Evolutionary conservation across 2,888 invertebrate species (phyloP).

Genomic region (Tetanocera ferruginea): DNA sequence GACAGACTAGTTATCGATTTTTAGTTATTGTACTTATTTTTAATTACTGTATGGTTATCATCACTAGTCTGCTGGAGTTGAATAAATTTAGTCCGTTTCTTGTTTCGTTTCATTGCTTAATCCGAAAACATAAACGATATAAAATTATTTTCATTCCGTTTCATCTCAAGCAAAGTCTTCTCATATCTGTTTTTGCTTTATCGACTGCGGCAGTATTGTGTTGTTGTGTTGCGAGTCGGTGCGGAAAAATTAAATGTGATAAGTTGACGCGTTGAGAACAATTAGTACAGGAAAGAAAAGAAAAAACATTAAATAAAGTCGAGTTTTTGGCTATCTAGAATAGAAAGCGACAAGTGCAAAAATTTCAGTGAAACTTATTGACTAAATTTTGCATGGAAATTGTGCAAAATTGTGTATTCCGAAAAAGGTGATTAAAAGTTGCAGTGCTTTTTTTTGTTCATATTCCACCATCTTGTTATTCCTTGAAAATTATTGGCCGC

Average conservation of each 20-base stretch:
- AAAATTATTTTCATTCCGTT: background rate
- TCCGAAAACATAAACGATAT: too few relatives aligned
- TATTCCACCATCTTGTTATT: conserved; percentile 36
- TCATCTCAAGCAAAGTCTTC: background rate
- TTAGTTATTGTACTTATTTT: too few relatives aligned
- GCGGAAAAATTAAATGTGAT: conserved; percentile 5
- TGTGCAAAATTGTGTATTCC: conserved; percentile 27
- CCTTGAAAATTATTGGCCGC: background rate
- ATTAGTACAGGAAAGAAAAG: background rate
- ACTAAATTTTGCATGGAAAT: background rate
- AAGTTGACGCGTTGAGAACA: conserved; percentile 27
- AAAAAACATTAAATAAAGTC: conserved; percentile 2
- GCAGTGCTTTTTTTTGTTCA: background rate
- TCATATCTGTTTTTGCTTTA: conserved; percentile 7
- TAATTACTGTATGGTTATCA: too few relatives aligned
- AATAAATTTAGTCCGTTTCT: too few relatives aligned
- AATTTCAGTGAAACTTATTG: background rate
- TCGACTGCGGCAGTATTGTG: background rate
- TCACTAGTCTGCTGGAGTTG: background rate
- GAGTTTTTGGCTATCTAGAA: background rate
- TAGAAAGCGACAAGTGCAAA: conserved; percentile 24
- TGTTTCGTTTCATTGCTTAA: too few relatives aligned
- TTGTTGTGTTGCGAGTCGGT: background rate
- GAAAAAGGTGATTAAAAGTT: conserved; percentile 24
- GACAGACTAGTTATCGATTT: too few relatives aligned